Evolutionary conservation across 2,888 invertebrate genomes (phyloP).

Genomic region (Chymomyza caudatula): DNA sequence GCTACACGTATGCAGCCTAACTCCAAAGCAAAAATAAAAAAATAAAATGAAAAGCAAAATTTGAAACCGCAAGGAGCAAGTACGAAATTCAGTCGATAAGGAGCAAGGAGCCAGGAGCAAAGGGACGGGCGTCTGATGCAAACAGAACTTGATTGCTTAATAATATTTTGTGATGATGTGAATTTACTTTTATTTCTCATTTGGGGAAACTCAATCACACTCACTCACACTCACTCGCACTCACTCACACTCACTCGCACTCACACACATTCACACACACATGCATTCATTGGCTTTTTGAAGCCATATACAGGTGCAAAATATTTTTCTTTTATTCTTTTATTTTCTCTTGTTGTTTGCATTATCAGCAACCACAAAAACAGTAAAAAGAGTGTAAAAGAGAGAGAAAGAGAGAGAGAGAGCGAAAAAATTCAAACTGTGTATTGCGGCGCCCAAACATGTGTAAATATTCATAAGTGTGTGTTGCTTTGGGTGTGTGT

Average conservation of each 20-base stretch:
- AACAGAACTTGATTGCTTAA: slow-evolving; percentile 71
- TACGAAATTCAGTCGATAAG: background rate
- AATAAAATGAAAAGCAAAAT: background rate
- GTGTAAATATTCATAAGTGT: slow-evolving; percentile 64
- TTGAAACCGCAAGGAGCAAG: background rate
- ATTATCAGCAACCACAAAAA: slow-evolving; percentile 31
- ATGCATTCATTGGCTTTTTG: slow-evolving; percentile 54
- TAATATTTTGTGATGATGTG: slow-evolving; percentile 74
- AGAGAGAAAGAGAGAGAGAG: background rate
- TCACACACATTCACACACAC: slow-evolving; percentile 2
- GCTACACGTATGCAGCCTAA: background rate
- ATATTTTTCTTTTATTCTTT: slow-evolving; percentile 25
- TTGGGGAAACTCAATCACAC: slow-evolving; percentile 44
- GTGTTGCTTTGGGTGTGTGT: slow-evolving; percentile 16
- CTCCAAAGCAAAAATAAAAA: background rate
- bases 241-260: background rate
- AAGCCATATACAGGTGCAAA: slow-evolving; percentile 46
- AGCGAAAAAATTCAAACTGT: slow-evolving; percentile 33
- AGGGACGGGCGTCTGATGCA: slow-evolving; percentile 22
- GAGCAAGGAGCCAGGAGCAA: background rate
- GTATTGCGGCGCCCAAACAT: slow-evolving; percentile 53
- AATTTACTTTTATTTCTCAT: slow-evolving; percentile 74
- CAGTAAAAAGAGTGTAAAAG: background rate
- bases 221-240: background rate
- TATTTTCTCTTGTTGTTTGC: slow-evolving; percentile 14